These are phyloP conservation scores for Harpalus rubripes DNA, from an alignment of 2,888 invertebrate genomes.

Conservation along the genomic window DNA sequence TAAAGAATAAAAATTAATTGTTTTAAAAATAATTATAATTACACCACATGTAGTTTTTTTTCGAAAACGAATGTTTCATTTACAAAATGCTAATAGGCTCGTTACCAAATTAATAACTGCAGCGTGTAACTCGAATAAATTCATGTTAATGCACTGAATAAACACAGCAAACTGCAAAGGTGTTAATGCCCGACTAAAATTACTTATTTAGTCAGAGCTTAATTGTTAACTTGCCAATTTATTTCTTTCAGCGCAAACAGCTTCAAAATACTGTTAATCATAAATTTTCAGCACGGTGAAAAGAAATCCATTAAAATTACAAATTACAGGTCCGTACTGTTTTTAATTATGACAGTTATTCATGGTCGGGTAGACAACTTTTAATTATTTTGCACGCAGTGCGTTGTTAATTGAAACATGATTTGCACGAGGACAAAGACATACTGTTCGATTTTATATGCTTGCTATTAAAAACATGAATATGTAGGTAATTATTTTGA, in stretches of 20 bases:
- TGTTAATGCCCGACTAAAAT: constrained; percentile 37
- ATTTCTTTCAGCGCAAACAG: constrained; percentile 25
- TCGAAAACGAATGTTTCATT: neutral
- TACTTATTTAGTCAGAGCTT: constrained; percentile 18
- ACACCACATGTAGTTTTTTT: neutral
- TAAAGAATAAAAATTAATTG: neutral
- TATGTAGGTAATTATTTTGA: neutral
- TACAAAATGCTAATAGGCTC: constrained; percentile 12
- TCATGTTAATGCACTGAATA: constrained; percentile 18
- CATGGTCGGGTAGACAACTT: neutral
- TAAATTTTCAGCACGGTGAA: constrained; percentile 56
- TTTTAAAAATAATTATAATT: neutral
- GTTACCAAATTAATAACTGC: constrained; percentile 37
- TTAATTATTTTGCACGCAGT: constrained; percentile 47
- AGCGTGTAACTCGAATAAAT: constrained; percentile 9
- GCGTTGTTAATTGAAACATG: neutral
- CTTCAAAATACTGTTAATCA: constrained; percentile 47
- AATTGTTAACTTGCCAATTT: constrained; percentile 38
- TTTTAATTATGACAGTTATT: constrained; percentile 58
- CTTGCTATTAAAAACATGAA: neutral
- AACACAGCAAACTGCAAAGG: constrained; percentile 24
- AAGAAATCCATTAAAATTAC: constrained; percentile 54
- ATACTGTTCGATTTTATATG: neutral
- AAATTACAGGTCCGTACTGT: constrained; percentile 46
- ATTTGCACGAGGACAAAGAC: neutral